Evolutionary conservation across 2,113 vertebrate genomes (phyloP).

Genomic region (Ancistrus triradiatus): DNA sequence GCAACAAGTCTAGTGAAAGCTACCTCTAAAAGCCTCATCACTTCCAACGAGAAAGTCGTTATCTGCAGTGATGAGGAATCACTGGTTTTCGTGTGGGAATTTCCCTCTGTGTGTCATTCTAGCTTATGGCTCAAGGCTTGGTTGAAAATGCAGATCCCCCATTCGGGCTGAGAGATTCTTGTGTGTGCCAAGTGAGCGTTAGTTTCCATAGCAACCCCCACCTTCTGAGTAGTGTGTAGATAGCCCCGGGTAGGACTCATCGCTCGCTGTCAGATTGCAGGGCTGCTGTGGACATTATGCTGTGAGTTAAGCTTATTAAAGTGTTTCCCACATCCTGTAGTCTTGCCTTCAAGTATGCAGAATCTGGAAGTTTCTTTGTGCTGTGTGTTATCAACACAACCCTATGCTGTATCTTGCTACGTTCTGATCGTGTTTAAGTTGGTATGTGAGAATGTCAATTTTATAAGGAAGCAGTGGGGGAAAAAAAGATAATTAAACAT

Average conservation of each 20-base stretch:
- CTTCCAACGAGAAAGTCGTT: not conserved
- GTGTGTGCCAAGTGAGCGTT: slow-evolving; percentile 36
- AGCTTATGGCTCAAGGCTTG: slow-evolving; percentile 25
- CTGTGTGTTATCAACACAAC: not conserved
- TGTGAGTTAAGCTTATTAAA: slow-evolving; percentile 66
- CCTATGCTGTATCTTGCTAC: not conserved
- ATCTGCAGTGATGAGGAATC: not conserved
- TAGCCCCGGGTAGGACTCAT: slow-evolving; percentile 43
- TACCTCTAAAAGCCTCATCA: not conserved
- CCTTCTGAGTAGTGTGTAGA: slow-evolving; percentile 38
- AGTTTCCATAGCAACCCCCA: slow-evolving; percentile 48
- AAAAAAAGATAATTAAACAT: no score
- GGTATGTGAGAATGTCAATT: no score
- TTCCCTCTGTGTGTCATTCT: slow-evolving; percentile 26
- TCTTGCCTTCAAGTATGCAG: slow-evolving; percentile 33
- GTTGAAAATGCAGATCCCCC: slow-evolving; percentile 35
- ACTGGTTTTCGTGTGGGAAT: slow-evolving; percentile 1
- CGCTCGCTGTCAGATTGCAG: slow-evolving; percentile 56
- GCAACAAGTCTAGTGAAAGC: slow-evolving; percentile 1
- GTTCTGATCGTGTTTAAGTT: no score
- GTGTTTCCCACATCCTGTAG: slow-evolving; percentile 56
- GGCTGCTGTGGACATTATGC: slow-evolving; percentile 48
- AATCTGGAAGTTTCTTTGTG: not conserved
- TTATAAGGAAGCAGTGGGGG: no score
- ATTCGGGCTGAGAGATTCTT: slow-evolving; percentile 27